These are phyloP conservation scores for Drosophila arizonae DNA, from an alignment of 1,140 invertebrate species.

Conservation along the genomic window DNA sequence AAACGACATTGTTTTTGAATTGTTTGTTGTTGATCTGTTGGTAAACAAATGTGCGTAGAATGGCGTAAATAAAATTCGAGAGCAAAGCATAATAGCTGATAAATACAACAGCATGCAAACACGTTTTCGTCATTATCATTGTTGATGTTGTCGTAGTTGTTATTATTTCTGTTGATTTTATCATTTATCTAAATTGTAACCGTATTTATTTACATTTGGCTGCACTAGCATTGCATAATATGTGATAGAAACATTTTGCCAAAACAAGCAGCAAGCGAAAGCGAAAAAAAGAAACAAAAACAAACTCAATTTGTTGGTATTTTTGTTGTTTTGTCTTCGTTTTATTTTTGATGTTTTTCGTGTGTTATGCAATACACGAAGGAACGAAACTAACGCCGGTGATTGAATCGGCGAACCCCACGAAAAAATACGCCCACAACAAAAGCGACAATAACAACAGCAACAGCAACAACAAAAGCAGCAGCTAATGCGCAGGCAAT, in stretches of 20 bases:
- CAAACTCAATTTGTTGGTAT: constrained; percentile 30
- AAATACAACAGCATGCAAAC: constrained; percentile 49
- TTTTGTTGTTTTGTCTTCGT: constrained; percentile 22
- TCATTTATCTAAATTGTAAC: constrained; percentile 16
- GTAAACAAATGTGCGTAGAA: constrained; percentile 77
- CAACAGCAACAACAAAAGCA: background rate
- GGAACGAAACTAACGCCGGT: constrained; percentile 27
- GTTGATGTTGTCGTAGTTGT: constrained; percentile 15
- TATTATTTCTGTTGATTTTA: background rate
- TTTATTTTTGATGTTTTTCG: constrained; percentile 15
- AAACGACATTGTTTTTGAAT: constrained; percentile 37
- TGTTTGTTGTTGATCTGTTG: constrained; percentile 55
- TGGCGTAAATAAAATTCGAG: constrained; percentile 30
- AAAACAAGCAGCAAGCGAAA: constrained; percentile 57
- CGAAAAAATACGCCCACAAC: constrained; percentile 19
- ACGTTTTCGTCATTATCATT: constrained; percentile 49
- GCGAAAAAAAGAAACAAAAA: constrained; percentile 24
- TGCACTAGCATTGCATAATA: constrained; percentile 69
- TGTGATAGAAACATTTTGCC: constrained; percentile 46
- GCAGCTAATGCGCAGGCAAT: constrained; percentile 20
- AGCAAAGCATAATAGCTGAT: constrained; percentile 56
- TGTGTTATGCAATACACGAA: constrained; percentile 51
- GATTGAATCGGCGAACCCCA: constrained; percentile 9
- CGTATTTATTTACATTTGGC: constrained; percentile 1
- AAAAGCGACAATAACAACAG: constrained; percentile 24